Percentiles rank a stretch among this genome's conserved stretches.
phyloP scores from a whole-genome alignment of 2,113 vertebrate species.

The Macaca mulatta region DNA sequence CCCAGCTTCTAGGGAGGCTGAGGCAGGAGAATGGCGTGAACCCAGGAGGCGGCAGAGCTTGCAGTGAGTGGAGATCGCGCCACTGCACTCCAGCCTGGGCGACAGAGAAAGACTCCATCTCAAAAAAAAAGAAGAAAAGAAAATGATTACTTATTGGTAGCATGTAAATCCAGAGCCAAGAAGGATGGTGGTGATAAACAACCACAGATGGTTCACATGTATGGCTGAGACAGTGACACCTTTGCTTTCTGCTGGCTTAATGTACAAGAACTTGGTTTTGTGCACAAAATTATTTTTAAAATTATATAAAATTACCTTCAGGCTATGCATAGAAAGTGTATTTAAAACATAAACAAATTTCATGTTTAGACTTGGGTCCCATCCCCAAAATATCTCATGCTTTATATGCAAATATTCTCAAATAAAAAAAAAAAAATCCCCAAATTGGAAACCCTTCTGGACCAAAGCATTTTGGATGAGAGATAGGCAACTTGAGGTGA shows the following conservation, averaged over 20 bases:
- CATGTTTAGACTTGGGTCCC: background rate
- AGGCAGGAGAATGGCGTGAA: too few species aligned
- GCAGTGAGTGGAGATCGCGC: fast-evolving
- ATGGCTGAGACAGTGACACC: background rate
- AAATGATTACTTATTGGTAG: background rate
- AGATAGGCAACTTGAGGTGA: background rate
- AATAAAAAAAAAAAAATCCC: background rate
- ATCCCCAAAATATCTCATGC: background rate
- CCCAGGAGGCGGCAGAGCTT: too few species aligned
- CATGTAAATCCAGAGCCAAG: background rate
- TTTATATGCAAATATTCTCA: background rate
- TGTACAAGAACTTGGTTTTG: background rate
- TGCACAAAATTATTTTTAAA: background rate
- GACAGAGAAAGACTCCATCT: too few species aligned
- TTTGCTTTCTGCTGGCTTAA: background rate
- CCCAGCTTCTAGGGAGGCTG: too few species aligned
- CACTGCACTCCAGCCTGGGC: too few species aligned
- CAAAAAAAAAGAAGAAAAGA: background rate
- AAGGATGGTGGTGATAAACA: background rate
- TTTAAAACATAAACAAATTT: background rate
- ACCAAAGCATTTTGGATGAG: background rate
- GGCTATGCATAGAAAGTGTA: background rate
- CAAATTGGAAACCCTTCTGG: background rate
- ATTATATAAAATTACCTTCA: background rate
- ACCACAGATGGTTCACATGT: background rate